Conservation (phyloP, 2,113 vertebrate species). For the Poeciliopsis retropinna region DNA sequence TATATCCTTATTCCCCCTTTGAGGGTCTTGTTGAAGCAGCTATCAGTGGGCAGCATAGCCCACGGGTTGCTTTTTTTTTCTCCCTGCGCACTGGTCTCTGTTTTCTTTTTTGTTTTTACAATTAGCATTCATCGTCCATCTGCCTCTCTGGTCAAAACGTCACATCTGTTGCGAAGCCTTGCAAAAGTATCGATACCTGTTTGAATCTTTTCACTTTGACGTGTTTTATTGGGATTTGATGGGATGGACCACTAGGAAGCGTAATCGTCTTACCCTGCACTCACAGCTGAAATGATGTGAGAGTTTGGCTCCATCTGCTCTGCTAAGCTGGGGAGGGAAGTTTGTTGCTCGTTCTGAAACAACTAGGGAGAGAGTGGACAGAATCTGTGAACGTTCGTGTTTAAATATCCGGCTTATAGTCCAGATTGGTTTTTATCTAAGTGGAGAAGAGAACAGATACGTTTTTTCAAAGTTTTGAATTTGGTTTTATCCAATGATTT, state of each 20-base stretch:
- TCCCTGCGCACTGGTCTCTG: constrained; percentile 56
- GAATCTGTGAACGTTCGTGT: not conserved
- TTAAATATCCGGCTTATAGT: not conserved
- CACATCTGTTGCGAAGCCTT: constrained; percentile 56
- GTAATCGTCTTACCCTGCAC: not conserved
- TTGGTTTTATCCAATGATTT: not conserved
- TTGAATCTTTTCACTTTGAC: constrained; percentile 10
- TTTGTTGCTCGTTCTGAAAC: not conserved
- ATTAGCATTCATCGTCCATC: constrained; percentile 66
- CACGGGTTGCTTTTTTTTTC: constrained; percentile 46
- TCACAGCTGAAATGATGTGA: too few relatives aligned
- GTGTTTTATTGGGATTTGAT: not conserved
- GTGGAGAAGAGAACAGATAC: not conserved
- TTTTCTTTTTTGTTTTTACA: constrained; percentile 49
- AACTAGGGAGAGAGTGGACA: not conserved
- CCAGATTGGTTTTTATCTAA: not conserved
- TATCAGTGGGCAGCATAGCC: constrained; percentile 63
- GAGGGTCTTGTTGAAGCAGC: constrained; percentile 63
- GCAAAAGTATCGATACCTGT: constrained; percentile 31
- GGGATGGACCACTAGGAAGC: not conserved
- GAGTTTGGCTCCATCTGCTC: not conserved
- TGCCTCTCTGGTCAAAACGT: constrained; percentile 61
- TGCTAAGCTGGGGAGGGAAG: not conserved
- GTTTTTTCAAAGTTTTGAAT: not conserved
- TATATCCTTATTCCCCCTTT: constrained; percentile 60